A percentile compares a stretch with the other conserved stretches of the same genome.
These are phyloP conservation scores for Lasioglossum calceatum DNA, from an alignment of 2,888 invertebrate species.

Conservation along the genomic window DNA sequence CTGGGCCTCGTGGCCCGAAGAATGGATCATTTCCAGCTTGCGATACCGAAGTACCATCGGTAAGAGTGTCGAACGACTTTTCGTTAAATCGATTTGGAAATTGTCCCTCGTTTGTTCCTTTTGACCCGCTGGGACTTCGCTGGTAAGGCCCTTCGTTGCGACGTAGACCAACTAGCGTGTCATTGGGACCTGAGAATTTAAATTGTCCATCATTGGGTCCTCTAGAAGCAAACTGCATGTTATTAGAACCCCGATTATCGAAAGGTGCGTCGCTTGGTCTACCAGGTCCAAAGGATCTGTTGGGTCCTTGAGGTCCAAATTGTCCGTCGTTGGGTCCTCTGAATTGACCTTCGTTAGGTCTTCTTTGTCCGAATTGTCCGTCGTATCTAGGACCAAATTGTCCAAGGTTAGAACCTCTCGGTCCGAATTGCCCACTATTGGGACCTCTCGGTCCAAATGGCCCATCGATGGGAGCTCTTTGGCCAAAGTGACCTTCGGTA, in stretches of 20 bases:
- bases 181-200: conserved; percentile 27
- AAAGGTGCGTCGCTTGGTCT: background rate
- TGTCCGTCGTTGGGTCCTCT: conserved; percentile 49
- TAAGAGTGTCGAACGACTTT: conserved; percentile 29
- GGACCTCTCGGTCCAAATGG: conserved; percentile 40
- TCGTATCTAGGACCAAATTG: conserved; percentile 39
- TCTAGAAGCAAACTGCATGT: conserved; percentile 45
- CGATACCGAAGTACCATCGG: conserved; percentile 19
- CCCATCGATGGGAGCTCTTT: conserved; percentile 38
- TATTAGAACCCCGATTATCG: conserved; percentile 29
- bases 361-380: conserved; percentile 47
- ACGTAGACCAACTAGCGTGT: conserved; percentile 45
- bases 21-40: conserved; percentile 26
- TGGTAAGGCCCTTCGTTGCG: conserved; percentile 41
- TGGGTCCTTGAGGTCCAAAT: conserved; percentile 50
- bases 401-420: conserved; percentile 36
- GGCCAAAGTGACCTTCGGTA: conserved; percentile 47
- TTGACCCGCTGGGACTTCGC: conserved; percentile 26
- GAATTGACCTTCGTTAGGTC: conserved; percentile 42
- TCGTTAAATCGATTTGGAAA: conserved; percentile 43
- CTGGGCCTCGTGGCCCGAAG: conserved; percentile 44
- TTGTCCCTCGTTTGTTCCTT: conserved; percentile 34
- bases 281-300: conserved; percentile 46
- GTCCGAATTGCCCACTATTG: conserved; percentile 36
- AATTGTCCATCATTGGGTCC: conserved; percentile 33